Base-by-base conservation (phyloP, 1,140 invertebrate genomes). In the Augochlora pura region DNA sequence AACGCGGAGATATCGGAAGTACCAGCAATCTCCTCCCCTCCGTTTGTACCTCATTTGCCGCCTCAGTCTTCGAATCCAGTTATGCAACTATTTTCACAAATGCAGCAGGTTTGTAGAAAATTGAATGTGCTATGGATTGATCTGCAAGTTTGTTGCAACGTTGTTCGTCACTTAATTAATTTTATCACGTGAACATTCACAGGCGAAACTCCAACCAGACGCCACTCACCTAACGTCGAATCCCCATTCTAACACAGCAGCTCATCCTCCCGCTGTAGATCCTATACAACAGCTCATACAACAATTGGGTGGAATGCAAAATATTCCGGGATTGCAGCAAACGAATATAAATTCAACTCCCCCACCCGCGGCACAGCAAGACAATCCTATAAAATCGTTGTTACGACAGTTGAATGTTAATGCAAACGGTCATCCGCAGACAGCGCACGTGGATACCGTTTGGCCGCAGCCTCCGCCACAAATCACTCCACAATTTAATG, bases 41-140 rank as follows among this genome's bases (percentile, higher is more conserved):
- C 90, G 6, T 90, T 91, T 74, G 88, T 91, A 77, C 84, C 88
- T 72, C 87, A 87, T 39, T 72, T 90, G 9, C 38, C 88, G 0
- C 73, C 90, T 18, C 91, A 88, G 57, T 67, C 93, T 12, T 77
- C 92, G 0, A 94, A 94, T 90, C 93, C 94, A 64, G 90, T 95
- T 54, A 93, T 94, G 90, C 94, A 94, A 66, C 91, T 95, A 68
- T 94, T 95, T 63, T 94, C 90, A 88, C 94, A 94, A 86, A 93
- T 94, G 91, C 94, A 94, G 82, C 93, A 94, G 90, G 94, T 94
- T 83, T 80, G n/a, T 67, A 63, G 14, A 7, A 3, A 21, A 3
- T 6, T 16, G 18, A n/a, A 57, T 32, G 18, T 38, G 3, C 42
- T 9, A 14, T 21, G 60, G 6, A 32, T 27, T 32, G 1, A 18